Percentiles rank a stretch among this genome's conserved stretches.
Conservation (phyloP, 92 coral and sea anemone species). For the Porites cylindrica region DNA sequence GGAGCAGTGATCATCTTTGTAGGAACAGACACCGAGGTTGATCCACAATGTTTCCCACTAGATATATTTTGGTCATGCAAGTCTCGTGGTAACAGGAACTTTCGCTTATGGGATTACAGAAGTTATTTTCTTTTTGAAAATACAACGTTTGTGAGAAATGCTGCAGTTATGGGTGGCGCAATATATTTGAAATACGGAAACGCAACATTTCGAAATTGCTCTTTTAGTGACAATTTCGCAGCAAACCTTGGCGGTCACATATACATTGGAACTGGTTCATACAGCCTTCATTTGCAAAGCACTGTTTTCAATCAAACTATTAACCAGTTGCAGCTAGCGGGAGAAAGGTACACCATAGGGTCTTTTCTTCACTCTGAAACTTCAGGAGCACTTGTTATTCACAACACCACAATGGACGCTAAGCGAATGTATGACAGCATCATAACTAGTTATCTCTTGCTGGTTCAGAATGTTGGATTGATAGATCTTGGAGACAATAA, state of each 20-base stretch:
- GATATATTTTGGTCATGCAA: neutral
- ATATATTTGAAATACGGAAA: constrained; percentile 51
- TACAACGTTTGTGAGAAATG: constrained; percentile 61
- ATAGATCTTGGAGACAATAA: constrained; percentile 40
- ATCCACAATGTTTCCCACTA: neutral
- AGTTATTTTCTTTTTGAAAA: constrained; percentile 30
- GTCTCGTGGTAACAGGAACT: too few species aligned
- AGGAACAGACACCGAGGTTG: neutral
- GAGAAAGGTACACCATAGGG: neutral
- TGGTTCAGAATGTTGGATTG: constrained; percentile 45
- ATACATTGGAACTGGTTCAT: neutral
- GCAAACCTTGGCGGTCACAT: constrained; percentile 46
- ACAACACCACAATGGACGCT: constrained; percentile 26
- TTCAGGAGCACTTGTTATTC: constrained; percentile 49
- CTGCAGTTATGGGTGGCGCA: constrained; percentile 68
- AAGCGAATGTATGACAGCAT: neutral
- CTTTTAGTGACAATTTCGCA: constrained; percentile 66
- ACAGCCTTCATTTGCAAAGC: constrained; percentile 12
- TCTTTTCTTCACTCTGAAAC: constrained; percentile 59
- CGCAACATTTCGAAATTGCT: constrained; percentile 43
- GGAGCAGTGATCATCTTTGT: neutral
- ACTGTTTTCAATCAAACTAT: constrained; percentile 31
- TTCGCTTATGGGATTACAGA: constrained; percentile 56
- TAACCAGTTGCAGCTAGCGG: neutral
- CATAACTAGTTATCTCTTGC: constrained; percentile 12